These are phyloP conservation scores for Boloria selene DNA, from an alignment of 2,888 invertebrate species.

Conservation along the genomic window DNA sequence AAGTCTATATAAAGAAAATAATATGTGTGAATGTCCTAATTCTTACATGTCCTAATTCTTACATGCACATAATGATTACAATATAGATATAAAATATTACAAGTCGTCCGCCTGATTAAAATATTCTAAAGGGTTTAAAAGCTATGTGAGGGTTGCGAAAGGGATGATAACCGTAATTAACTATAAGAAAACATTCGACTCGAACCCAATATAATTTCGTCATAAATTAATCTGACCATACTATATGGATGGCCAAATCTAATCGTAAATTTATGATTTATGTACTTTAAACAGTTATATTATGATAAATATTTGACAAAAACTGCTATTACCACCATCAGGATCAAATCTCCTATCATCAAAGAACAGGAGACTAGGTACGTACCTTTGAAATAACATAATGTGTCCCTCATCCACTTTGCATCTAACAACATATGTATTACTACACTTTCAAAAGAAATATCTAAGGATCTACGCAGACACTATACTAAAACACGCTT, in stretches of 20 bases:
- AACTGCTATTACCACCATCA: neutral
- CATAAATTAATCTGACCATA: neutral
- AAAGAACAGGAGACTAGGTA: conserved; percentile 8
- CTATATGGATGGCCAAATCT: neutral
- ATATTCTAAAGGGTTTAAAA: conserved; percentile 29
- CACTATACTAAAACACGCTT: neutral
- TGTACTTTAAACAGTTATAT: no score
- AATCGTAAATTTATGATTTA: neutral
- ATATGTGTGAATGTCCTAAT: no score
- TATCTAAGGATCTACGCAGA: conserved; percentile 1
- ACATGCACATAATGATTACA: neutral
- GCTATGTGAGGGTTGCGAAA: conserved; percentile 13
- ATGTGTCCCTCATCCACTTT: conserved; percentile 32
- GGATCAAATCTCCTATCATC: neutral
- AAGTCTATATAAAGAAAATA: no score
- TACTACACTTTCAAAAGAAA: conserved; percentile 18
- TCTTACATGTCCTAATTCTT: neutral
- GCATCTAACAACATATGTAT: conserved; percentile 25
- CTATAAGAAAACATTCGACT: neutral
- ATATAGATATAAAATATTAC: conserved; percentile 22
- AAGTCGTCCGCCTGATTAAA: conserved; percentile 32
- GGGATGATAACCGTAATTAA: conserved; percentile 6
- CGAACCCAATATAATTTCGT: neutral
- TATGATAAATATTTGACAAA: neutral
- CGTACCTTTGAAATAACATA: conserved; percentile 36